Evolutionary conservation across 92 coral and sea anemone genomes (phyloP).

Genomic region (Phenganax marumi): DNA sequence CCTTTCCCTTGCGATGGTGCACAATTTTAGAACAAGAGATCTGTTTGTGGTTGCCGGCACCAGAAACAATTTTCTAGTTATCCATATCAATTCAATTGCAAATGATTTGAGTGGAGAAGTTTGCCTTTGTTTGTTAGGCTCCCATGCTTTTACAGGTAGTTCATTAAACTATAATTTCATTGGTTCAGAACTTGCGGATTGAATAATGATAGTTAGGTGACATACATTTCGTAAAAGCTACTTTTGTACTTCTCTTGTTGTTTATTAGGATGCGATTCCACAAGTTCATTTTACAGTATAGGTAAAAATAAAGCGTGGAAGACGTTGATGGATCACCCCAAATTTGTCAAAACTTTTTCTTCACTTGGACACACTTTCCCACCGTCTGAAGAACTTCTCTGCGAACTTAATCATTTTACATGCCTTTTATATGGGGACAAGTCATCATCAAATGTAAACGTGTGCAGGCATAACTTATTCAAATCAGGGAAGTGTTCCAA

Average conservation of each 20-base stretch:
- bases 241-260: too few species aligned
- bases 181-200: neutral
- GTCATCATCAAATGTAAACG: neutral
- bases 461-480: neutral
- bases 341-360: neutral
- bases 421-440: neutral
- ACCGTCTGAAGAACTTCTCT: neutral
- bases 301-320: neutral
- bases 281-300: neutral
- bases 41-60: neutral
- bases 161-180: neutral
- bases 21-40: neutral
- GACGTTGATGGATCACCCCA: neutral
- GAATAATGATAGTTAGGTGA: neutral
- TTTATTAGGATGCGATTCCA: too few species aligned
- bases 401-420: neutral
- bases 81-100: neutral
- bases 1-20: neutral
- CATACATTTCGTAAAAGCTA: too few species aligned
- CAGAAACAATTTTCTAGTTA: neutral
- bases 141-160: neutral
- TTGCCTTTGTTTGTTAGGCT: neutral
- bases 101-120: neutral
- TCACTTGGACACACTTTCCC: neutral
- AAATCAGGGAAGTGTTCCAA: neutral